Percentiles rank a stretch among this genome's conserved stretches.
These are phyloP conservation scores for Pocillopora damicornis DNA, from an alignment of 64 coral and sea anemone species.

Conservation along the genomic window DNA sequence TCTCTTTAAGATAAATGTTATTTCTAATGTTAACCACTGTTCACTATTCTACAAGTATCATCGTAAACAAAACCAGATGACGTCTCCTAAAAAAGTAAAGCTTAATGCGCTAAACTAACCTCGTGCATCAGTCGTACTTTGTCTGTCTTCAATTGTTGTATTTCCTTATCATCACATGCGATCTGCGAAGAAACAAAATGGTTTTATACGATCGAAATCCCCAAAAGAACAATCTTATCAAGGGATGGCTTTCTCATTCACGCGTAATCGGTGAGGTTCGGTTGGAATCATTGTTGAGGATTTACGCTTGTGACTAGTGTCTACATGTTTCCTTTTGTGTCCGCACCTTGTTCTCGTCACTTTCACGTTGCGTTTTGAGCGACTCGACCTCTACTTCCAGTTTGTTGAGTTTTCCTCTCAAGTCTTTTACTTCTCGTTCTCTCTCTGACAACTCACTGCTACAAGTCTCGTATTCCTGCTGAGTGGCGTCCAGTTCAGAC, in stretches of 20 bases:
- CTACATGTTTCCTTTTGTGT: not conserved
- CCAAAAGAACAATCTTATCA: too few species aligned
- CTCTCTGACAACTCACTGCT: conserved; percentile 62
- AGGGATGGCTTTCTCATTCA: not conserved
- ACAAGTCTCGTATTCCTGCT: conserved; percentile 78
- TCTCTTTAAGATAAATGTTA: too few species aligned
- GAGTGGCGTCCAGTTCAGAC: conserved; percentile 82
- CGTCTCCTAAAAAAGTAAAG: not conserved
- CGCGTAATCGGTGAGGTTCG: not conserved
- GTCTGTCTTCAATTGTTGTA: conserved; percentile 61
- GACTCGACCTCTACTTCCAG: conserved; percentile 62
- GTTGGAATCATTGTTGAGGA: too few species aligned
- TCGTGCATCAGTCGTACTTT: conserved; percentile 67
- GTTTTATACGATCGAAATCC: too few species aligned
- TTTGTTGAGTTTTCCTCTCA: conserved; percentile 51
- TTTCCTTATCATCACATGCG: conserved; percentile 54
- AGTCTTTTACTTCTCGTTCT: conserved; percentile 64
- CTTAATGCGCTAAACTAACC: conserved; percentile 5
- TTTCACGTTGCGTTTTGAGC: conserved; percentile 61
- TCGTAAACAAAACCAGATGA: too few species aligned
- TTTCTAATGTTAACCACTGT: too few species aligned
- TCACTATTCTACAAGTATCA: too few species aligned
- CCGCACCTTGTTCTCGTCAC: conserved; percentile 63
- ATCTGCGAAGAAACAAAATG: conserved; percentile 47
- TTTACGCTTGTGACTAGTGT: not conserved